These are phyloP conservation scores for Chrysogorgia sp. DNA, from an alignment of 92 coral and sea anemone species.

Conservation along the genomic window DNA sequence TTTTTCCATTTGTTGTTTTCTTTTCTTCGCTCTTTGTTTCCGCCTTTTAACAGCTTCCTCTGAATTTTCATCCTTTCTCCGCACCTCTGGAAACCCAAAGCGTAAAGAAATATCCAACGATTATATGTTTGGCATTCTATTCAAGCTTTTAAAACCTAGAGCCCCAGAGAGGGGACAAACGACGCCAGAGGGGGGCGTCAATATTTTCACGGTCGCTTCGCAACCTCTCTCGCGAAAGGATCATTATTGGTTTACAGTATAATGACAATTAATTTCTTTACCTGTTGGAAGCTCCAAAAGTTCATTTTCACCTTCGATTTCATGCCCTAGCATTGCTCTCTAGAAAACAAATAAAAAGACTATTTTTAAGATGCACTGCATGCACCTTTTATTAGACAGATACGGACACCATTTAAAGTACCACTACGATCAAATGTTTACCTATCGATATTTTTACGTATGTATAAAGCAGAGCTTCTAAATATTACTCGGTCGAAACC, in stretches of 20 bases:
- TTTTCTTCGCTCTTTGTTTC: slow-evolving; percentile 93
- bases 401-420: neutral
- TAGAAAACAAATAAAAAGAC: slow-evolving; percentile 19
- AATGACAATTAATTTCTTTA: slow-evolving; percentile 25
- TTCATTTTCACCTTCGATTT: slow-evolving; percentile 95
- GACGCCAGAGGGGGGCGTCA: too few relatives aligned
- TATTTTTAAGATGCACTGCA: neutral
- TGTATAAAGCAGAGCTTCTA: too few relatives aligned
- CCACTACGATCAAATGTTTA: too few relatives aligned
- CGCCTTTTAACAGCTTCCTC: slow-evolving; percentile 97
- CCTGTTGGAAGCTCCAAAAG: slow-evolving; percentile 94
- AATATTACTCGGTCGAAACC: too few relatives aligned
- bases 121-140: neutral
- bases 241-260: too few relatives aligned
- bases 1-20: slow-evolving; percentile 94
- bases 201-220: too few relatives aligned
- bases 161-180: too few relatives aligned
- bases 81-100: slow-evolving; percentile 69
- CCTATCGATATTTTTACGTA: too few relatives aligned
- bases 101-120: too few relatives aligned
- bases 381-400: neutral
- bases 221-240: too few relatives aligned
- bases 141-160: neutral
- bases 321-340: slow-evolving; percentile 98
- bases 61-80: slow-evolving; percentile 85